Percentiles rank a stretch among this genome's conserved stretches.
Conservation (phyloP, 2,888 invertebrate species). For the Papilio protenor region DNA sequence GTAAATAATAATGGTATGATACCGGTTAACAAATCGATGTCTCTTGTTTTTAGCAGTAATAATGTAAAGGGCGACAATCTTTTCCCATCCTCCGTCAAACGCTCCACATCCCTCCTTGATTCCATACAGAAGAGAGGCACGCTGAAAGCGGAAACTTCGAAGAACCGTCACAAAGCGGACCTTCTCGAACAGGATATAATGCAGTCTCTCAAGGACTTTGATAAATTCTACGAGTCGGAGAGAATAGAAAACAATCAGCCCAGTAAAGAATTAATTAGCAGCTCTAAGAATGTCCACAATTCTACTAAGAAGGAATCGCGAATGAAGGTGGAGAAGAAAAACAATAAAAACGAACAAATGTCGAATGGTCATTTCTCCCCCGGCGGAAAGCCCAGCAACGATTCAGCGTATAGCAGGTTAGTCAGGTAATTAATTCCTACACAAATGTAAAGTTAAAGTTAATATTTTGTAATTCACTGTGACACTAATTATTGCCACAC, state of each 20-base stretch:
- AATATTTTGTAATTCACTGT: not conserved
- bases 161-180: conserved; percentile 75
- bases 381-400: conserved; percentile 78
- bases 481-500: not conserved
- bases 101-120: conserved; percentile 84
- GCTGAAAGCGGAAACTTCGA: conserved; percentile 67
- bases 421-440: conserved; percentile 67
- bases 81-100: conserved; percentile 82
- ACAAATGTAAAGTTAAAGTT: not conserved
- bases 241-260: conserved; percentile 63
- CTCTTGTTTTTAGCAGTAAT: conserved; percentile 85
- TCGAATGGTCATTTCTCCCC: conserved; percentile 74
- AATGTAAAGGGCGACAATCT: conserved; percentile 76
- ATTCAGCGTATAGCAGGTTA: conserved; percentile 95
- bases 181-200: conserved; percentile 79
- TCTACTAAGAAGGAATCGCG: conserved; percentile 66
- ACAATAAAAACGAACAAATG: conserved; percentile 65
- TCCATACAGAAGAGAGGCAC: conserved; percentile 77
- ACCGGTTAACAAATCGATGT: conserved; percentile 81
- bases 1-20: conserved; percentile 66
- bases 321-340: conserved; percentile 66
- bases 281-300: conserved; percentile 57
- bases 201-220: conserved; percentile 81
- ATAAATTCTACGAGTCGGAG: conserved; percentile 77
- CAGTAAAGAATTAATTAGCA: conserved; percentile 61